These are phyloP conservation scores for Auanema freiburgensis DNA, from an alignment of 2,888 invertebrate genomes.

Conservation along the genomic window DNA sequence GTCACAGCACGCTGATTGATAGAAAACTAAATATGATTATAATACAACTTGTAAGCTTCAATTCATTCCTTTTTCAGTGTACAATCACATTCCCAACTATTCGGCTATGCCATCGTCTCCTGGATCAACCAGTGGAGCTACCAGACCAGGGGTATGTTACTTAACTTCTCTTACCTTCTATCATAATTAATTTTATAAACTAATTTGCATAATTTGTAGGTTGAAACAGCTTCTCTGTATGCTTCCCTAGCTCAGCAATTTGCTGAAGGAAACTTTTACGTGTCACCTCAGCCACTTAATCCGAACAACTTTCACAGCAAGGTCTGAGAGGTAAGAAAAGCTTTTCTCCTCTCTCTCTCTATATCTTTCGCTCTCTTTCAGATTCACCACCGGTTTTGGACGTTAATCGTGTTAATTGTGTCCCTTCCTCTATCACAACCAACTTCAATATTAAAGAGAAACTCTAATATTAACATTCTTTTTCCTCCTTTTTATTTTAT, in stretches of 20 bases:
- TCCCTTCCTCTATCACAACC: no score
- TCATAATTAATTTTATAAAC: not conserved
- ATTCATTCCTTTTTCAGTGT: conserved; percentile 27
- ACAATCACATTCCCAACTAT: conserved; percentile 36
- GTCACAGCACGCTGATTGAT: not conserved
- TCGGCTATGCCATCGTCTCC: conserved; percentile 30
- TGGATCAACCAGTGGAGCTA: conserved; percentile 17
- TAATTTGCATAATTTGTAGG: not conserved
- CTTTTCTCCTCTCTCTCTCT: not conserved
- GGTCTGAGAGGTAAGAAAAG: conserved; percentile 9
- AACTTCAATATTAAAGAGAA: no score
- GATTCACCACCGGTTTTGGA: no score
- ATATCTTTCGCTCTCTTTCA: no score
- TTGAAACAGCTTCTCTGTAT: conserved; percentile 17
- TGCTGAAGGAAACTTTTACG: conserved; percentile 13
- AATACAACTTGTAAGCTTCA: not conserved
- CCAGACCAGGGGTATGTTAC: conserved; percentile 4
- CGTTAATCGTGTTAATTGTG: no score
- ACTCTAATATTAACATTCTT: no score
- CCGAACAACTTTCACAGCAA: conserved; percentile 18
- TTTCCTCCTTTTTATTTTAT: no score
- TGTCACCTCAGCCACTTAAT: conserved; percentile 21
- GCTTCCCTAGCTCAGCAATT: conserved; percentile 8
- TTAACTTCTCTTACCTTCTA: conserved; percentile 1
- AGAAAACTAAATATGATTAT: not conserved